A percentile compares a stretch with the other conserved stretches of the same genome.
phyloP scores from a whole-genome alignment of 2,113 vertebrate genomes.

The Setophaga kirtlandii region DNA sequence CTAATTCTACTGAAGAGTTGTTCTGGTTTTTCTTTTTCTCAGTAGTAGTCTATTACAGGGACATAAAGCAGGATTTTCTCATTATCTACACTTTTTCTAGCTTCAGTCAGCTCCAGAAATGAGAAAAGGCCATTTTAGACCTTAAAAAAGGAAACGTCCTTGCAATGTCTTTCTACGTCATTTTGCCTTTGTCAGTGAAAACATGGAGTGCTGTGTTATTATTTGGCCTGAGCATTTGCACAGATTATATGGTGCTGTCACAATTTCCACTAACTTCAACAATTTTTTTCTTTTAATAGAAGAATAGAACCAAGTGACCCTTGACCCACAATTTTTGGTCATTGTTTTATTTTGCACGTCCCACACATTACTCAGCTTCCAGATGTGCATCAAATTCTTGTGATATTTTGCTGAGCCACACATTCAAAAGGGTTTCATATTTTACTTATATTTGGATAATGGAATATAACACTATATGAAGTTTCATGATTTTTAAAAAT shows the following conservation, averaged over 20 bases:
- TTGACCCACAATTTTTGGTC: background rate
- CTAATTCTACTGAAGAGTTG: background rate
- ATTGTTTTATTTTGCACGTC: background rate
- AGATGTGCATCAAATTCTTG: background rate
- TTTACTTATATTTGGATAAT: background rate
- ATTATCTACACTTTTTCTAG: background rate
- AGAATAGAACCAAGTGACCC: background rate
- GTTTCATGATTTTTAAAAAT: background rate
- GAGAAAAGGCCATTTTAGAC: background rate
- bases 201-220: background rate
- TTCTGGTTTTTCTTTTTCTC: background rate
- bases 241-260: background rate
- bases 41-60: background rate
- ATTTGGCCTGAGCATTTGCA: background rate
- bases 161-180: rapidly evolving
- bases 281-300: background rate
- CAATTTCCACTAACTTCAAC: background rate
- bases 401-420: background rate
- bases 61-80: background rate
- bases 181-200: background rate
- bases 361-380: background rate
- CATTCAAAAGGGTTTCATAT: background rate
- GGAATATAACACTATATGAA: background rate
- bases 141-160: background rate
- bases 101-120: background rate